Base-by-base conservation (phyloP, 2,113 vertebrate species). In the Cavia porcellus region DNA sequence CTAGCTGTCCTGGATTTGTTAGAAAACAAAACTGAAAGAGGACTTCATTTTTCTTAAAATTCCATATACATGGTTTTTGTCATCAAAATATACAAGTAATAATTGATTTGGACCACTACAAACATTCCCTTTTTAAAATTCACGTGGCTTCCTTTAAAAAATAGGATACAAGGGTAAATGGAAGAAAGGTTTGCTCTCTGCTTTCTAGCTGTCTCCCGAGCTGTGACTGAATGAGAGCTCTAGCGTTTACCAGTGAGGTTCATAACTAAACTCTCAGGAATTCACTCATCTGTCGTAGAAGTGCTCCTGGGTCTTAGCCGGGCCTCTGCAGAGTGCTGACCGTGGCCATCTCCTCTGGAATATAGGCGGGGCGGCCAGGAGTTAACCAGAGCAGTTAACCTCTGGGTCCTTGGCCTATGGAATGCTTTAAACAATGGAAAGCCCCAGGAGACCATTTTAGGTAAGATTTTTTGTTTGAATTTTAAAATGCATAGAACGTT, bases 191-290 rank as follows among this genome's bases (percentile, higher is more conserved):
- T 84, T 96, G 95, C 95, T 92, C 96, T 98, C 88, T 96, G 80
- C 96, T 30, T 96, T 97, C 97, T 97, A 90, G 96, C 90, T 68
- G 94, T 93, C 97, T 97, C 89, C 98, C 95, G 97, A 98, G 98
- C 97, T 98, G 98, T 98, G 99, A 98, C 98, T 98, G 98, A 98
- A 94, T 95, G 95, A 97, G 98, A 97, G 98, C 98, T 98, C 98
- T 98, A 98, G 98, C 98, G 98, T 99, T 98, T 99, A 99, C 99
- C 99, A 99, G 99, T 99, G 99, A 99, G 99, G 99, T 99, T 99
- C 99, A 99, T 98, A 98, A 98, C 98, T 99, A 98, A 99, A 99
- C 99, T 99, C 99, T 99, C 99, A 99, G 99, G 99, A 99, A 99
- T 99, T 99, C 98, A 98, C 98, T 99, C 98, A 35, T 99, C 97